Conservation (phyloP, 2,113 vertebrate species). For the Rhea americana region DNA sequence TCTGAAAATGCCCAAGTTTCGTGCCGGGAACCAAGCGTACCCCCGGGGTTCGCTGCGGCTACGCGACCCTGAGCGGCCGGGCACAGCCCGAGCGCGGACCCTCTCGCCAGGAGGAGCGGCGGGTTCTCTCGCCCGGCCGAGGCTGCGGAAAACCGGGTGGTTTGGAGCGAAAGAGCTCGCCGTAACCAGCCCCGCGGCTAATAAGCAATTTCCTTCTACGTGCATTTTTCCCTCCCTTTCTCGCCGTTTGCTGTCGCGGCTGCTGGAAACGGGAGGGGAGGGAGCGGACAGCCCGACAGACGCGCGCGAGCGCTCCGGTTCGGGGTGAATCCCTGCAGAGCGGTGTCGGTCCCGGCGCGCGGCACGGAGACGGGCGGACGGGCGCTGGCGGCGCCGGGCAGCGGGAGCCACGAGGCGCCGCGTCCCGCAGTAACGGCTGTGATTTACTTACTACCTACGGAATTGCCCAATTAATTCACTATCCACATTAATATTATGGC, state of each 20-base stretch:
- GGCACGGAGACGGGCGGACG: not conserved
- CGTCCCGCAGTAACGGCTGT: not conserved
- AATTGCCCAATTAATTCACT: conserved; percentile 68
- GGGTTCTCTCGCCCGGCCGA: conserved; percentile 1
- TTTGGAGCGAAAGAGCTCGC: not conserved
- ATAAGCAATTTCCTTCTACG: not conserved
- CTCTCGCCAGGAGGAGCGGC: too few species aligned
- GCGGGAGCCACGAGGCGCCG: fast-evolving
- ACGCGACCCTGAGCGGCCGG: not conserved
- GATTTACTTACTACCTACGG: conserved; percentile 63
- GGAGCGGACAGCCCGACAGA: fast-evolving
- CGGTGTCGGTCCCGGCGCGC: too few species aligned
- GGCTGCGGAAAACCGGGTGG: not conserved
- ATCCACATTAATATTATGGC: conserved; percentile 67
- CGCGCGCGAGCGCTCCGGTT: fast-evolving
- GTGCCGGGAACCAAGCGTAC: conserved; percentile 56
- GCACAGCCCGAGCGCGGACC: too few species aligned
- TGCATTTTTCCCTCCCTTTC: not conserved
- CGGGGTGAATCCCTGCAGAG: not conserved
- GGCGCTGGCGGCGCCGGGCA: not conserved
- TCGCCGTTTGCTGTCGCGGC: not conserved
- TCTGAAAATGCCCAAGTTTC: conserved; percentile 63
- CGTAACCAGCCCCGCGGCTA: not conserved
- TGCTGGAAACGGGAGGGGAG: not conserved
- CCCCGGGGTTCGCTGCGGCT: conserved; percentile 14